Evolutionary conservation across 2,113 vertebrate species (phyloP).

Genomic region (Pithys albifrons): DNA sequence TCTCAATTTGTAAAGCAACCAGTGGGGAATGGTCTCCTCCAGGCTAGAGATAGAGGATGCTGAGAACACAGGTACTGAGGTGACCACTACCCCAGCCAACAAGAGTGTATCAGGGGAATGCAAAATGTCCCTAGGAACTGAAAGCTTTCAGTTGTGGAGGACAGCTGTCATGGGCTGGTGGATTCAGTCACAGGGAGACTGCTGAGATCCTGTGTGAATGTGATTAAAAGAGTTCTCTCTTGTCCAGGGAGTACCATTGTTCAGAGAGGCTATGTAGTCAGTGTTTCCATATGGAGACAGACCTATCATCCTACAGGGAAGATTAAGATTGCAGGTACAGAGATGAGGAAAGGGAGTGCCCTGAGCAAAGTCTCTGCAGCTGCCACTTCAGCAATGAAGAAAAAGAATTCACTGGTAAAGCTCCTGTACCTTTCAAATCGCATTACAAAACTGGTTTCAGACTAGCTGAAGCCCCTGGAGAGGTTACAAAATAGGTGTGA

Average conservation of each 20-base stretch:
- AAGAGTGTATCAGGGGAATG: neutral
- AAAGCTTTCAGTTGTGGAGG: neutral
- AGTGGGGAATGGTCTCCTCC: neutral
- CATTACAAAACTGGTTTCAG: slow-evolving; percentile 10
- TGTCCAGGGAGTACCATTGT: neutral
- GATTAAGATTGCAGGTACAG: slow-evolving; percentile 14
- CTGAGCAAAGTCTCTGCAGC: slow-evolving; percentile 68
- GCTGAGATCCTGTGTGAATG: neutral
- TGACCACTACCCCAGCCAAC: neutral
- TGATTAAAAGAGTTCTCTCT: neutral
- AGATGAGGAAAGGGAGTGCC: slow-evolving; percentile 56
- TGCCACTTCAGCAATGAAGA: slow-evolving; percentile 38
- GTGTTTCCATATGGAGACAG: neutral
- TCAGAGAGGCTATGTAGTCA: neutral
- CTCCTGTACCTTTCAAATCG: slow-evolving; percentile 35
- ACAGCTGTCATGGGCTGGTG: neutral
- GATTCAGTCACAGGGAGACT: neutral
- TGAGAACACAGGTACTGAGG: neutral
- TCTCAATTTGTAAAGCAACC: neutral
- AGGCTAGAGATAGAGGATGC: neutral
- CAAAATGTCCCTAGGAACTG: neutral
- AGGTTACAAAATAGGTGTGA: neutral
- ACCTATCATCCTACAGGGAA: neutral
- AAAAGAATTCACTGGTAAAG: slow-evolving; percentile 46
- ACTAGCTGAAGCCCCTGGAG: neutral